Evolutionary conservation across 2,888 invertebrate species (phyloP).

Genomic region (Dynastes maya): DNA sequence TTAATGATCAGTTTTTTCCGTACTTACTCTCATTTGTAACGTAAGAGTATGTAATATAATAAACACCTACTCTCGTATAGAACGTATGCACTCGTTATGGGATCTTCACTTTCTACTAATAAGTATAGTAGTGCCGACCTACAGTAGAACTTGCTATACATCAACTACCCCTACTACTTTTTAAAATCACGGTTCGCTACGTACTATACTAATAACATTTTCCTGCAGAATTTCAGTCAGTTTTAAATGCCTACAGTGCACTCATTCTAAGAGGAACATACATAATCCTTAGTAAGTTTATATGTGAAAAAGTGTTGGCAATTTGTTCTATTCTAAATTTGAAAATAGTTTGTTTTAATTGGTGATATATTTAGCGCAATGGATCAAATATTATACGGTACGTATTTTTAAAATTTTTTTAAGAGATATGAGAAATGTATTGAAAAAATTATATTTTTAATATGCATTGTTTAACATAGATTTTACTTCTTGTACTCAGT

Average conservation of each 20-base stretch:
- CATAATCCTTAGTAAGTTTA: constrained; percentile 4
- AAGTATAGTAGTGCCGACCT: not conserved
- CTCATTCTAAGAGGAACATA: constrained; percentile 16
- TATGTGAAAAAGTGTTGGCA: not conserved
- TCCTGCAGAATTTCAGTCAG: constrained; percentile 46
- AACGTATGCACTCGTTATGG: not conserved
- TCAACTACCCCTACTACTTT: constrained; percentile 43
- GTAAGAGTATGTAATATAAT: not conserved
- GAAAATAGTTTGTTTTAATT: not conserved
- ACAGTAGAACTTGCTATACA: constrained; percentile 34
- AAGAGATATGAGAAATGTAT: too few relatives aligned
- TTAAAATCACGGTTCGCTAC: constrained; percentile 20
- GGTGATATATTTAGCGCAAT: constrained; percentile 2
- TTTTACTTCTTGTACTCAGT: not conserved
- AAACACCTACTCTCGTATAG: not conserved
- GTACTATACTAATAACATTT: constrained; percentile 45
- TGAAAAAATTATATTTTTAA: too few relatives aligned
- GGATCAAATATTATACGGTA: constrained; percentile 35
- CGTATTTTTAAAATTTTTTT: not conserved
- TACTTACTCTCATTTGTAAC: not conserved
- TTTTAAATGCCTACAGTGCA: constrained; percentile 37
- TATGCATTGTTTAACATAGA: not conserved
- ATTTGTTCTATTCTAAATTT: constrained; percentile 17
- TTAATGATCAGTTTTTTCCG: not conserved
- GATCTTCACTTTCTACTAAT: constrained; percentile 36